Evolutionary conservation across 2,797 vertebrate genomes (phyloP), one percentile per base, ranked within the genome.

Genomic region (Siniperca obscura): DNA sequence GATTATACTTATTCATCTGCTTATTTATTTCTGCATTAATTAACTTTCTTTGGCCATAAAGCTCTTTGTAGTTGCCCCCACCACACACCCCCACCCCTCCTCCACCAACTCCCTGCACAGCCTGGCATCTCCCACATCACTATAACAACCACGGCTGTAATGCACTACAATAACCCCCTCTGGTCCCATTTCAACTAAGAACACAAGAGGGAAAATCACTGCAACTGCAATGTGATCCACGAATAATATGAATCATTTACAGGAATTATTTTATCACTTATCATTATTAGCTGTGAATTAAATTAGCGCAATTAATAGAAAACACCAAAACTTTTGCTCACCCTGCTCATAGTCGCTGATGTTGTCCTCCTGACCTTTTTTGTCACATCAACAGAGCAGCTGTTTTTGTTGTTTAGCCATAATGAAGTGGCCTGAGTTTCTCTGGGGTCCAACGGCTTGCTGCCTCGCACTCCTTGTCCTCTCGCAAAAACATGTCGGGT

Each of bases 101-200:
- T 82, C 85, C 82, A 81, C 67, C 87, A 88, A 74, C 86, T 90
- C 87, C 84, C 90, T 85, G 87, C 87, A 89, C 89, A 86, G 86
- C 86, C 93, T 91, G 91, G 91, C 95, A 93, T 92, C 93, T 91
- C 92, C 87, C 92, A 87, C 90, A 93, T 96, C 95, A 94, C 95
- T 94, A 96, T 95, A 95, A 94, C 94, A 95, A 95, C 96, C 92
- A 88, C 36, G 73, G 84, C 83, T 92, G 88, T 85, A 95, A 94
- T 88, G 91, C 91, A 87, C 93, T 30, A 89, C 90, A 93, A 90
- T 84, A 87, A 87, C 87, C 89, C 90, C 87, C 92, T 68, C 85
- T 38, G 72, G 82, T 76, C 82, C 80, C 72, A 66, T 73, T 87
- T 78, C 70, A 83, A 55, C 14, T 50, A 42, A 40, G n/a, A 70